A percentile compares a stretch with the other conserved stretches of the same genome.
Evolutionary conservation across 1,140 invertebrate genomes (phyloP).

Genomic region (Asbolus verrucosus): DNA sequence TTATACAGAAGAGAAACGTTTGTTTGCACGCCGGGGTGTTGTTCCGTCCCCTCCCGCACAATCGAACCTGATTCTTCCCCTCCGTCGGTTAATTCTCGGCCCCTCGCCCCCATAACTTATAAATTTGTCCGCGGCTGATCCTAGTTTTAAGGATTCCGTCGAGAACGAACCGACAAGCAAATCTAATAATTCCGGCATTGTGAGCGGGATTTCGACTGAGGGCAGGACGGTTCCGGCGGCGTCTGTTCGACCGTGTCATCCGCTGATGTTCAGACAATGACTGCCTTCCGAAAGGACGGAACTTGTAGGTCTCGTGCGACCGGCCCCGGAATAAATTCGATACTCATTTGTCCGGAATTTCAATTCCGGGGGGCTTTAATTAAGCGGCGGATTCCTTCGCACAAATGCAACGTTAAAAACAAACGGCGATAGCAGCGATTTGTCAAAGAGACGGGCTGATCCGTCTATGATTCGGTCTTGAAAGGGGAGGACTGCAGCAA

Average conservation of each 20-base stretch:
- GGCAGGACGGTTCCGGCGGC: neutral
- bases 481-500: no score
- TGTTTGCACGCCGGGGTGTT: neutral
- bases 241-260: slow-evolving; percentile 37
- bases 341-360: no score
- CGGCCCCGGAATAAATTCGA: neutral
- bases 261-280: slow-evolving; percentile 37
- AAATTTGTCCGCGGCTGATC: slow-evolving; percentile 9
- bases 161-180: slow-evolving; percentile 37
- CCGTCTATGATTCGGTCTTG: no score
- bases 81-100: neutral
- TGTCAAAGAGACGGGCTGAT: neutral
- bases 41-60: slow-evolving; percentile 1
- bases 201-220: slow-evolving; percentile 15
- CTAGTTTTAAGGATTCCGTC: slow-evolving; percentile 30
- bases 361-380: slow-evolving; percentile 24
- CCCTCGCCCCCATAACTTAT: no score
- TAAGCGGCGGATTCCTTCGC: slow-evolving; percentile 15
- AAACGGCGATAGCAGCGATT: neutral
- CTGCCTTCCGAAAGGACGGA: slow-evolving; percentile 13
- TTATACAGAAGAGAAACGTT: slow-evolving; percentile 32
- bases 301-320: slow-evolving; percentile 18
- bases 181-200: slow-evolving; percentile 45
- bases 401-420: no score
- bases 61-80: slow-evolving; percentile 4